These are phyloP conservation scores for Alentia gelatinosa DNA, from an alignment of 2,888 invertebrate species.

Conservation along the genomic window DNA sequence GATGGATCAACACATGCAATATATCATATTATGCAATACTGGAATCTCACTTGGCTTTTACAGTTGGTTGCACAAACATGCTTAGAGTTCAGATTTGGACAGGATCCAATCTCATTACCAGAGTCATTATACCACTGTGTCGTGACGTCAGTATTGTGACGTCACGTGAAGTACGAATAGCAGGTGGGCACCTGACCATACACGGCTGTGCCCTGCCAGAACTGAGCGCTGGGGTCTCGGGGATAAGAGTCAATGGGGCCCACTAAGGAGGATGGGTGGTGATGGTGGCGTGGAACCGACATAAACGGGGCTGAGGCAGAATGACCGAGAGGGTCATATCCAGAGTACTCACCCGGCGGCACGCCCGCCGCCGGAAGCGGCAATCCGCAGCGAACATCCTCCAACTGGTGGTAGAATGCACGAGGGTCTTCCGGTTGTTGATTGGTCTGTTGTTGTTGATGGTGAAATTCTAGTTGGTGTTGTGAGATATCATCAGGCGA, in stretches of 20 bases:
- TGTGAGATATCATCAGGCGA: too few species aligned
- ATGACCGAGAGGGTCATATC: not conserved
- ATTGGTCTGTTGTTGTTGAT: not conserved
- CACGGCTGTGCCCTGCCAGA: constrained; percentile 5
- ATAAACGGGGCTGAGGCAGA: not conserved
- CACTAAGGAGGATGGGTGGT: not conserved
- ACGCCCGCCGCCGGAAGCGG: not conserved
- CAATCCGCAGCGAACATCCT: not conserved
- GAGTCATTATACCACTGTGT: not conserved
- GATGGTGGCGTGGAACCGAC: not conserved
- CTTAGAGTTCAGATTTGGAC: too few species aligned
- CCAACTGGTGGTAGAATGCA: not conserved
- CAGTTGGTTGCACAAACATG: too few species aligned
- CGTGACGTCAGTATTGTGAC: not conserved
- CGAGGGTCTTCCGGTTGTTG: too few species aligned
- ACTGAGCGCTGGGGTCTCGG: not conserved
- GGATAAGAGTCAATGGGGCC: not conserved
- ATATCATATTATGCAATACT: too few species aligned
- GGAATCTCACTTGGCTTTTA: too few species aligned
- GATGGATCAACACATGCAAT: too few species aligned
- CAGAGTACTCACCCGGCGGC: not conserved
- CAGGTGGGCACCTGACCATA: not conserved
- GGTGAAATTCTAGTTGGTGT: not conserved
- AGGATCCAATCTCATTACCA: not conserved
- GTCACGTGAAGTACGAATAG: constrained; percentile 21